A percentile compares a stretch with the other conserved stretches of the same genome.
phyloP scores from a whole-genome alignment of 2,113 vertebrate species.

The Rynchops niger region DNA sequence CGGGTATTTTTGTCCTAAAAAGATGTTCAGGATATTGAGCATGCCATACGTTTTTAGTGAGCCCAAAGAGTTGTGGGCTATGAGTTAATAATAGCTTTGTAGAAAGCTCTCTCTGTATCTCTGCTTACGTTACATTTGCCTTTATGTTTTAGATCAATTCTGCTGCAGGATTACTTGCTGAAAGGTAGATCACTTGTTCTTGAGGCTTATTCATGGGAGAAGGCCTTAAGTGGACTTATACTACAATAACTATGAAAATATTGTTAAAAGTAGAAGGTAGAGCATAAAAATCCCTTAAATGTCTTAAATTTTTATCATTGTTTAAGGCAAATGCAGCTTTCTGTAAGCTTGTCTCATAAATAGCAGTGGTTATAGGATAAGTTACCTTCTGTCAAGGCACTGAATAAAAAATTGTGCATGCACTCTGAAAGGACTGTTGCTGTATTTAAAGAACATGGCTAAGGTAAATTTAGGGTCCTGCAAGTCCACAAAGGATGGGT shows the following conservation, averaged over 20 bases:
- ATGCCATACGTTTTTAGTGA: accelerated
- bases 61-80: too few relatives aligned
- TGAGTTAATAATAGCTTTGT: neutral
- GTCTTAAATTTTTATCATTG: neutral
- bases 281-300: neutral
- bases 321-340: neutral
- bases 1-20: neutral
- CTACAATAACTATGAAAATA: neutral
- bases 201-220: neutral
- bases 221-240: neutral
- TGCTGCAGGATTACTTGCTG: neutral
- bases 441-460: neutral
- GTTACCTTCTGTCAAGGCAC: neutral
- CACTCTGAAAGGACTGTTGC: neutral
- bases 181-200: neutral
- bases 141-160: neutral
- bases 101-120: neutral
- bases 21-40: neutral
- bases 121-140: neutral
- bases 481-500: neutral
- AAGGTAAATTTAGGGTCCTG: neutral
- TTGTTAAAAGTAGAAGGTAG: neutral
- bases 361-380: neutral
- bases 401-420: neutral
- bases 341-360: neutral